A percentile compares a stretch with the other conserved stretches of the same genome.
phyloP scores from a whole-genome alignment of 2,113 vertebrate species.

The Notarius lentiginosus region DNA sequence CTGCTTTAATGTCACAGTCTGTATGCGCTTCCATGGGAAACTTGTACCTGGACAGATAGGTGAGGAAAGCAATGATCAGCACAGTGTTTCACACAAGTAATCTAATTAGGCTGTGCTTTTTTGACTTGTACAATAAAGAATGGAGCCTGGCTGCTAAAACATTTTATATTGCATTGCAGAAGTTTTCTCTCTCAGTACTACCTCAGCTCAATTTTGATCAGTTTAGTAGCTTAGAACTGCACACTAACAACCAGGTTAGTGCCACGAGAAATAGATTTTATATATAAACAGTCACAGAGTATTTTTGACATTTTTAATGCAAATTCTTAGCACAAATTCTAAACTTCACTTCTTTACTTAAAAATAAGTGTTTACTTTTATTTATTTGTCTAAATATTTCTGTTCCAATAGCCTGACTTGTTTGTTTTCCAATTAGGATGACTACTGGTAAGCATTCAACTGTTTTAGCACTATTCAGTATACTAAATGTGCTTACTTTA shows the following conservation, averaged over 20 bases:
- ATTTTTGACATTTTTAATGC: background rate
- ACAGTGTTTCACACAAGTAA: background rate
- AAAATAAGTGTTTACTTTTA: background rate
- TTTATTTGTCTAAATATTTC: background rate
- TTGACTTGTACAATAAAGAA: background rate
- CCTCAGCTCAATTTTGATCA: background rate
- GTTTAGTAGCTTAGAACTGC: background rate
- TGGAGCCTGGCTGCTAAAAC: background rate
- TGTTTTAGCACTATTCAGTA: background rate
- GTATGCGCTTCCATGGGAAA: slow-evolving; percentile 85
- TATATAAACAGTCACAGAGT: background rate
- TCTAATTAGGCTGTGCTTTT: background rate
- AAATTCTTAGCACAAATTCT: background rate
- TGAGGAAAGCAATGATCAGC: slow-evolving; percentile 64
- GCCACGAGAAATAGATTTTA: background rate
- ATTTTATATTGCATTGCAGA: background rate
- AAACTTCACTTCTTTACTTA: background rate
- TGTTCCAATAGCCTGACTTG: background rate
- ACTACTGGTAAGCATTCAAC: too few species aligned
- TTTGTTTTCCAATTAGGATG: background rate
- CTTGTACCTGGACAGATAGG: slow-evolving; percentile 89
- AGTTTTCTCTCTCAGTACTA: background rate
- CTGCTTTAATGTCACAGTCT: slow-evolving; percentile 85
- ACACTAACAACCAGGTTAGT: background rate
- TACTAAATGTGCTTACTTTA: background rate